phyloP scores from a whole-genome alignment of 2,113 vertebrate genomes.

The Varanus komodoensis region DNA sequence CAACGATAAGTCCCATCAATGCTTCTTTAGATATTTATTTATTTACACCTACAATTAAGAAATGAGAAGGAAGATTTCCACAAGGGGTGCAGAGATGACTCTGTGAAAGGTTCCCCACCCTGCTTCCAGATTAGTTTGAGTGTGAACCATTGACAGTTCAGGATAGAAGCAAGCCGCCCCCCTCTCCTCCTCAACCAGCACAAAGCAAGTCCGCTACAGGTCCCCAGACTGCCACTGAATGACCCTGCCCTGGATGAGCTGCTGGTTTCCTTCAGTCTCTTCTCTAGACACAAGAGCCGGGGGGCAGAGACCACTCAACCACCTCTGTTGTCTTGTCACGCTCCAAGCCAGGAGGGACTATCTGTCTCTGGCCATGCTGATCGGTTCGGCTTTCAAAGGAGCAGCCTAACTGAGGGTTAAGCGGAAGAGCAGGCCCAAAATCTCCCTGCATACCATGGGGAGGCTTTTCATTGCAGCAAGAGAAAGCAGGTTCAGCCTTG shows the following conservation, averaged over 20 bases:
- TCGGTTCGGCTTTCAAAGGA: too few species aligned
- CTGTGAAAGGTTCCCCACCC: too few species aligned
- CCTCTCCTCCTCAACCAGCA: not conserved
- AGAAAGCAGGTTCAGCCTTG: not conserved
- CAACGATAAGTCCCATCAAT: too few species aligned
- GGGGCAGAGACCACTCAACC: not conserved
- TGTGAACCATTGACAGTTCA: not conserved
- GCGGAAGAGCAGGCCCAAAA: not conserved
- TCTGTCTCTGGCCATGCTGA: too few species aligned
- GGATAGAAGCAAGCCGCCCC: not conserved
- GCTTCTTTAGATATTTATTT: not conserved
- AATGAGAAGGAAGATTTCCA: not conserved
- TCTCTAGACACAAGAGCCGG: not conserved
- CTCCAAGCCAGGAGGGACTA: too few species aligned
- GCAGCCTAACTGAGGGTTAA: too few species aligned
- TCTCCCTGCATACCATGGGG: not conserved
- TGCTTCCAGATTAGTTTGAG: not conserved
- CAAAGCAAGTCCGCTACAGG: not conserved
- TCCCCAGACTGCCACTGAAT: not conserved
- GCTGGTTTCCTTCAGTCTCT: not conserved
- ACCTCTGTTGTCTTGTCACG: not conserved
- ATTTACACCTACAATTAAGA: not conserved
- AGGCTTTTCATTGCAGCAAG: not conserved
- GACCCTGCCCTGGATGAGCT: not conserved
- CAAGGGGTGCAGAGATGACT: not conserved